These are phyloP conservation scores for Alectoris magna DNA, from an alignment of 2,797 vertebrate genomes.

Conservation along the genomic window DNA sequence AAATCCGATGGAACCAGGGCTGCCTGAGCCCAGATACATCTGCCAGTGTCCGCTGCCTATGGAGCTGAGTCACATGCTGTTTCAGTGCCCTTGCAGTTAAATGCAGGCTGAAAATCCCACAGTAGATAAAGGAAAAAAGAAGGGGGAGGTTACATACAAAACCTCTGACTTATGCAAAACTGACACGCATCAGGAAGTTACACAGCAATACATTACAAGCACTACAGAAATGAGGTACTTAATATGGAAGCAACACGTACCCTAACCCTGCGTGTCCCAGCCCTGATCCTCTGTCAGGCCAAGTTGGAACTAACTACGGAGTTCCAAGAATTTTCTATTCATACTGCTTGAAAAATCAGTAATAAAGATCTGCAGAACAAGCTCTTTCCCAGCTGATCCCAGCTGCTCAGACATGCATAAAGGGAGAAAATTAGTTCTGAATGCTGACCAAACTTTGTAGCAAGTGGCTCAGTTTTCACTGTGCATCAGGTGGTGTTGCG, in stretches of 20 bases:
- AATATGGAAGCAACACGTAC: neutral
- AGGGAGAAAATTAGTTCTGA: neutral
- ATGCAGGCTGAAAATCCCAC: neutral
- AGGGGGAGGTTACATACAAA: neutral
- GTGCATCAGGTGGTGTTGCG: neutral
- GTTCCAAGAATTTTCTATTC: neutral
- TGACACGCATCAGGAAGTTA: neutral
- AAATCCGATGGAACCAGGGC: neutral
- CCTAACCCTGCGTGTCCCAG: neutral
- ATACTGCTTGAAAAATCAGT: neutral
- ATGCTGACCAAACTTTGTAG: neutral
- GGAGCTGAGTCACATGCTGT: accelerated
- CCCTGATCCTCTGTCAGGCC: neutral
- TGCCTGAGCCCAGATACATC: accelerated
- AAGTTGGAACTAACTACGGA: neutral
- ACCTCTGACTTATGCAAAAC: neutral
- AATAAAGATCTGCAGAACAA: neutral
- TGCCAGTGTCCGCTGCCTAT: accelerated
- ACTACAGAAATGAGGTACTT: neutral
- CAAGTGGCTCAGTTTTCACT: neutral
- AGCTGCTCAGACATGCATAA: neutral
- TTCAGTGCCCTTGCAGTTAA: neutral
- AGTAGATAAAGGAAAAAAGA: too few relatives aligned
- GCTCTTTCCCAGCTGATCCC: neutral
- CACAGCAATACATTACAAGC: neutral